These are phyloP conservation scores for Drosophila subsilvestris DNA, from an alignment of 2,888 invertebrate species.

Conservation along the genomic window DNA sequence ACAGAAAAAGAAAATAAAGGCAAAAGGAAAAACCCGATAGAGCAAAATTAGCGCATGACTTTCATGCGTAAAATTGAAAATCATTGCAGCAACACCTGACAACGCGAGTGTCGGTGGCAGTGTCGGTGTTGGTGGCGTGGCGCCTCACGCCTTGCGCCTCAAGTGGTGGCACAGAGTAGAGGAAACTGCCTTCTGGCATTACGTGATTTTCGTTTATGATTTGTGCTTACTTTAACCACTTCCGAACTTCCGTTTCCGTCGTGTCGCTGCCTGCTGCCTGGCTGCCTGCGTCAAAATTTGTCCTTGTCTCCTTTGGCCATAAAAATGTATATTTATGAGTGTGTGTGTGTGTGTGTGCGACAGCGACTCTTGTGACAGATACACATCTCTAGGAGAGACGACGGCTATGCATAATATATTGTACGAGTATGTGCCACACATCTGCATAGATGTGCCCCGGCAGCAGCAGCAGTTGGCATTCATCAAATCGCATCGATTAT, in stretches of 20 bases:
- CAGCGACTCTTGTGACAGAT: conserved; percentile 56
- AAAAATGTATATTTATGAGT: conserved; percentile 80
- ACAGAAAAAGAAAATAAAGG: conserved; percentile 22
- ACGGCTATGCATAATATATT: conserved; percentile 57
- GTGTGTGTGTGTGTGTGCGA: conserved; percentile 17
- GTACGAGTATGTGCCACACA: conserved; percentile 14
- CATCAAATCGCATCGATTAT: conserved; percentile 80
- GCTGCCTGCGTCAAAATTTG: conserved; percentile 16
- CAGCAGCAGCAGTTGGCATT: conserved; percentile 48
- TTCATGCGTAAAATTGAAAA: conserved; percentile 78
- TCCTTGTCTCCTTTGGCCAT: conserved; percentile 66
- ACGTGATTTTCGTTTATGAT: conserved; percentile 81
- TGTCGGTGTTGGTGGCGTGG: too few relatives aligned
- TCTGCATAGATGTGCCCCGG: conserved; percentile 1
- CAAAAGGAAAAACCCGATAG: conserved; percentile 6
- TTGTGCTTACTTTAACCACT: conserved; percentile 73
- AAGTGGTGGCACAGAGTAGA: neutral
- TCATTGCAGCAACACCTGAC: conserved; percentile 80
- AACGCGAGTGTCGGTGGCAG: conserved; percentile 26
- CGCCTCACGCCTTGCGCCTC: neutral
- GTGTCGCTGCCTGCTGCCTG: conserved; percentile 46
- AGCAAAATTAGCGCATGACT: conserved; percentile 77
- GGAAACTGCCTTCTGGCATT: conserved; percentile 50
- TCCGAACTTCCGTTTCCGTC: conserved; percentile 71
- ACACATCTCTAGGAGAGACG: conserved; percentile 60